Percentiles rank a stretch among this genome's conserved stretches.
Evolutionary conservation across 1,140 invertebrate species (phyloP).

Genomic region (Piezodorus guildinii): DNA sequence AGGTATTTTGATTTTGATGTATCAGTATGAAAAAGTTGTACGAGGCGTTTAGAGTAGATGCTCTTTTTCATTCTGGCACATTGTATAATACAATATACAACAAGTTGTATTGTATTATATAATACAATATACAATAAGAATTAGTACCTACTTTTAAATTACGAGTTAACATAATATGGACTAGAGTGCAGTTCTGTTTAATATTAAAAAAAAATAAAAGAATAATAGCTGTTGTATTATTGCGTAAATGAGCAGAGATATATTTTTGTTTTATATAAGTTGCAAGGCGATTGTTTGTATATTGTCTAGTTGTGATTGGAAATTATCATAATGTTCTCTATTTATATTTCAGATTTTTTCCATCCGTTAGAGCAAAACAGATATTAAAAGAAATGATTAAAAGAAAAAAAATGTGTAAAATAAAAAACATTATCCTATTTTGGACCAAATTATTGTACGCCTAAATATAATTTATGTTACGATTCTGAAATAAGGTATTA

Average conservation of each 20-base stretch:
- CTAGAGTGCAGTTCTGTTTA: slow-evolving; percentile 22
- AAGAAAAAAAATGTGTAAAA: slow-evolving; percentile 15
- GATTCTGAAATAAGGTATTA: slow-evolving; percentile 19
- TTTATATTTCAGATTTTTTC: slow-evolving; percentile 19
- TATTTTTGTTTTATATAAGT: slow-evolving; percentile 25
- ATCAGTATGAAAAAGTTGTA: slow-evolving; percentile 4
- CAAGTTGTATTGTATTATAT: too few species aligned
- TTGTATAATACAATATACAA: too few species aligned
- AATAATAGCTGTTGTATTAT: slow-evolving; percentile 24
- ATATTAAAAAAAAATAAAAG: too few species aligned
- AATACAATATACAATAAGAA: slow-evolving; percentile 13
- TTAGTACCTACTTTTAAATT: slow-evolving; percentile 19
- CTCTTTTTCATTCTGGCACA: slow-evolving; percentile 16
- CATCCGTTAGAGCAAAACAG: slow-evolving; percentile 13
- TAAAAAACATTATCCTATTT: slow-evolving; percentile 14
- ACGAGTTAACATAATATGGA: slow-evolving; percentile 15
- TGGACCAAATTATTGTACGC: slow-evolving; percentile 23
- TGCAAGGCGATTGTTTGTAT: slow-evolving; percentile 24
- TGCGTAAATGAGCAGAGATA: slow-evolving; percentile 23
- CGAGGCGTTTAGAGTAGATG: neutral
- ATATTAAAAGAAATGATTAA: neutral
- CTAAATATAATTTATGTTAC: slow-evolving; percentile 22
- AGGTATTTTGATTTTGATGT: slow-evolving; percentile 15
- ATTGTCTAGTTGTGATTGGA: slow-evolving; percentile 25
- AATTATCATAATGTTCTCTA: slow-evolving; percentile 6